phyloP scores from a whole-genome alignment of 2,113 vertebrate species.

The Crotalus horridus region DNA sequence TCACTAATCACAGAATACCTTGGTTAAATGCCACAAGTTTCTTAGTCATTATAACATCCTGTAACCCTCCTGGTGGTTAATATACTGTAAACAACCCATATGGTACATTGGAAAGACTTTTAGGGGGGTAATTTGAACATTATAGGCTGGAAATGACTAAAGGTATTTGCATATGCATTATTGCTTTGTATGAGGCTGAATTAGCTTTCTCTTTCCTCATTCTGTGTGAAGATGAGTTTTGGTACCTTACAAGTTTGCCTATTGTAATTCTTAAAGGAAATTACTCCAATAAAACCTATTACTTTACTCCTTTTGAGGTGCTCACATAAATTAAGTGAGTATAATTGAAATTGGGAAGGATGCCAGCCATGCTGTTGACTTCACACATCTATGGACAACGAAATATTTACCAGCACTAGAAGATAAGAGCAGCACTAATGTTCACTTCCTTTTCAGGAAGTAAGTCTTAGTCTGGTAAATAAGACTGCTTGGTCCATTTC shows the following conservation, averaged over 20 bases:
- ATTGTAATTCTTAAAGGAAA: neutral
- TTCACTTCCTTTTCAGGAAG: neutral
- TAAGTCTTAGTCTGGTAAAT: neutral
- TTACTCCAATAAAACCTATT: neutral
- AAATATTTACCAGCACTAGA: neutral
- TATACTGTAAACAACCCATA: conserved; percentile 16
- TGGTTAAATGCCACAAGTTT: conserved; percentile 18
- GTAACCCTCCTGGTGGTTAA: conserved; percentile 2
- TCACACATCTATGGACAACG: neutral
- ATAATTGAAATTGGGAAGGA: neutral
- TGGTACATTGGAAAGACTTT: neutral
- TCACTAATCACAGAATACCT: neutral
- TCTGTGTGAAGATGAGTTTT: neutral
- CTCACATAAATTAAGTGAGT: neutral
- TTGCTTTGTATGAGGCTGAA: neutral
- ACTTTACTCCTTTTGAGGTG: neutral
- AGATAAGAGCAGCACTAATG: neutral
- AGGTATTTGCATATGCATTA: conserved; percentile 15
- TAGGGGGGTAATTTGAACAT: neutral
- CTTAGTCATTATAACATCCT: conserved; percentile 3
- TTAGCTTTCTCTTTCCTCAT: conserved; percentile 1
- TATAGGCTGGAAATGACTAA: conserved; percentile 1
- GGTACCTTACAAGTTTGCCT: neutral
- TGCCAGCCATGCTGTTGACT: neutral
- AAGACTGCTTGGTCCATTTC: neutral